A percentile compares a stretch with the other conserved stretches of the same genome.
Conservation (phyloP, 1,140 invertebrate genomes). For the Heterodera schachtii region DNA sequence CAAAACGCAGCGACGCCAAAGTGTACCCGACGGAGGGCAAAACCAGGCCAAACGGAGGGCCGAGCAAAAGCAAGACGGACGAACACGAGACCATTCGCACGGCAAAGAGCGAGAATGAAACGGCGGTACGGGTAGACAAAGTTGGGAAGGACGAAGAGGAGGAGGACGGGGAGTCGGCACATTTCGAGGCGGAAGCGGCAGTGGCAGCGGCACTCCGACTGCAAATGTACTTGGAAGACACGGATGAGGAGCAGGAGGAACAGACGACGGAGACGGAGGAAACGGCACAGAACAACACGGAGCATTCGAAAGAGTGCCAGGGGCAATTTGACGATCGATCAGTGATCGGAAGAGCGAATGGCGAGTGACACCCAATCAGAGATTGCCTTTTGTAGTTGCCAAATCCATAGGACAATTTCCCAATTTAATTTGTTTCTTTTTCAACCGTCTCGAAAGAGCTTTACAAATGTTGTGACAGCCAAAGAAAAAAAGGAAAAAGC, state of each 20-base stretch:
- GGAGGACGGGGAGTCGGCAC: background rate
- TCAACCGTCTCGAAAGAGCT: too few species aligned
- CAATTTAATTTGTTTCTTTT: too few species aligned
- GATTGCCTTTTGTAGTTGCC: too few species aligned
- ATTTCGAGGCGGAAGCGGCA: slow-evolving; percentile 1
- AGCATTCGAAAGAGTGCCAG: too few species aligned
- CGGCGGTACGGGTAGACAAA: background rate
- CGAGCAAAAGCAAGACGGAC: background rate
- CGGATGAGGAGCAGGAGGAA: background rate
- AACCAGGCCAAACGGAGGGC: background rate
- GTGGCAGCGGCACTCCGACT: slow-evolving; percentile 1
- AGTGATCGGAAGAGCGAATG: too few species aligned
- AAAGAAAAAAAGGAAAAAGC: too few species aligned
- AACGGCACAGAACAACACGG: background rate
- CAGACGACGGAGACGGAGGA: background rate
- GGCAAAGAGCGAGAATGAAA: background rate
- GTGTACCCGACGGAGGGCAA: background rate
- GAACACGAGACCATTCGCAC: background rate
- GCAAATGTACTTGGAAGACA: slow-evolving; percentile 13
- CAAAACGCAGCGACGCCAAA: background rate
- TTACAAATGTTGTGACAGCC: too few species aligned
- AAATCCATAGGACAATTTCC: too few species aligned
- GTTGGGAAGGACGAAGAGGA: background rate
- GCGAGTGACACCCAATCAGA: too few species aligned
- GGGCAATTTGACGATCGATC: too few species aligned